Conservation (phyloP, 2,888 invertebrate genomes). For the Sesia bembeciformis region DNA sequence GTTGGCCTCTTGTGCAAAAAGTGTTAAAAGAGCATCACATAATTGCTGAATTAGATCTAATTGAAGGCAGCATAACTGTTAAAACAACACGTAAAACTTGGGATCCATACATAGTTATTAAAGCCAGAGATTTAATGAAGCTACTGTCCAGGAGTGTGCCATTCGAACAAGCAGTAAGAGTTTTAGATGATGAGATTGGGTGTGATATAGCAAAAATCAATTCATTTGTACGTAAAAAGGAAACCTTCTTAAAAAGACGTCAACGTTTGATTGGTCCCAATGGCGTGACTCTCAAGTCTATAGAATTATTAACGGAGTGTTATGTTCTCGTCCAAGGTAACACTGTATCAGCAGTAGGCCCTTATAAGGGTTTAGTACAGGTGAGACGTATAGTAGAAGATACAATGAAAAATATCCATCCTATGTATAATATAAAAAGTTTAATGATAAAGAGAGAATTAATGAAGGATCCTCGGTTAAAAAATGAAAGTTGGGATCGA, state of each 20-base stretch:
- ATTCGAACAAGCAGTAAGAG: constrained; percentile 92
- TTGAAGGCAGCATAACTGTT: constrained; percentile 96
- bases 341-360: constrained; percentile 97
- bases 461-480: constrained; percentile 92
- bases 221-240: constrained; percentile 89
- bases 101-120: constrained; percentile 98
- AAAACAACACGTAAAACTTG: constrained; percentile 96
- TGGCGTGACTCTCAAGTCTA: constrained; percentile 97
- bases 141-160: constrained; percentile 96
- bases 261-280: constrained; percentile 97
- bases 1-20: constrained; percentile 96
- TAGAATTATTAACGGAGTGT: constrained; percentile 96
- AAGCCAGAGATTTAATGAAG: constrained; percentile 96
- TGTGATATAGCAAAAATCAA: constrained; percentile 98
- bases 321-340: constrained; percentile 98
- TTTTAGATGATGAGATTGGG: constrained; percentile 90
- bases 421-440: constrained; percentile 97
- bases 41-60: constrained; percentile 90
- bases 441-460: constrained; percentile 98
- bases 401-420: constrained; percentile 99
- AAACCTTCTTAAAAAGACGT: constrained; percentile 95
- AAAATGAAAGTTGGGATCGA: constrained; percentile 96
- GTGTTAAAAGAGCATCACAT: constrained; percentile 84
- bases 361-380: constrained; percentile 91
- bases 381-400: constrained; percentile 94